Conservation (phyloP, 2,797 vertebrate species). For the Urophycis tenuis region DNA sequence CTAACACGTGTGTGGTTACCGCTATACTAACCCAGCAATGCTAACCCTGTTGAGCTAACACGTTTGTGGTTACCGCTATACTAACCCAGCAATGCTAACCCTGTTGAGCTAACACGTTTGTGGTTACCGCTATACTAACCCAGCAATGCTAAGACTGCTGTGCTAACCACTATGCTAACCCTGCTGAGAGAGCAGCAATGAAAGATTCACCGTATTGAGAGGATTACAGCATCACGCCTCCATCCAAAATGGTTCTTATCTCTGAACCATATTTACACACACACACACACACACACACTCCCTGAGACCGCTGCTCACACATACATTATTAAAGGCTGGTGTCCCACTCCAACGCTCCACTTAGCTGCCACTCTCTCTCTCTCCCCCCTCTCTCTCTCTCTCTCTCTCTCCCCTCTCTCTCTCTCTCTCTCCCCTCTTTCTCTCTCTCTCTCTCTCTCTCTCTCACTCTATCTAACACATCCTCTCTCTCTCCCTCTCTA, state of each 20-base stretch:
- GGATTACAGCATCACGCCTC: slow-evolving; percentile 15
- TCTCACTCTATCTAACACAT: no score
- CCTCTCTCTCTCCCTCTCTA: no score
- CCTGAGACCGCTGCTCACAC: slow-evolving; percentile 6
- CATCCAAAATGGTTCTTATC: slow-evolving; percentile 17
- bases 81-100: not conserved
- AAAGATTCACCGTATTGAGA: not conserved
- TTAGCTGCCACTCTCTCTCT: slow-evolving; percentile 54
- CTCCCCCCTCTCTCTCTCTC: slow-evolving; percentile 6
- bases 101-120: no score
- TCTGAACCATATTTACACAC: slow-evolving; percentile 25
- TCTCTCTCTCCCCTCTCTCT: no score
- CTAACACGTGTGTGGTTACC: no score
- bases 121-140: no score
- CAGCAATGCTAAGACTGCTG: no score
- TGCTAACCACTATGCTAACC: not conserved
- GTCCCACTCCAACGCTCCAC: slow-evolving; percentile 52
- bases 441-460: no score
- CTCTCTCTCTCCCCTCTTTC: no score
- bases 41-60: not conserved
- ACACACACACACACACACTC: not conserved
- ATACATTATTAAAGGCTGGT: slow-evolving; percentile 22
- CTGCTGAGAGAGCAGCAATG: not conserved
- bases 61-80: not conserved
- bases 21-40: no score